A percentile compares a stretch with the other conserved stretches of the same genome.
Evolutionary conservation across 2,888 invertebrate genomes (phyloP).

Genomic region (Panzeria rudis): DNA sequence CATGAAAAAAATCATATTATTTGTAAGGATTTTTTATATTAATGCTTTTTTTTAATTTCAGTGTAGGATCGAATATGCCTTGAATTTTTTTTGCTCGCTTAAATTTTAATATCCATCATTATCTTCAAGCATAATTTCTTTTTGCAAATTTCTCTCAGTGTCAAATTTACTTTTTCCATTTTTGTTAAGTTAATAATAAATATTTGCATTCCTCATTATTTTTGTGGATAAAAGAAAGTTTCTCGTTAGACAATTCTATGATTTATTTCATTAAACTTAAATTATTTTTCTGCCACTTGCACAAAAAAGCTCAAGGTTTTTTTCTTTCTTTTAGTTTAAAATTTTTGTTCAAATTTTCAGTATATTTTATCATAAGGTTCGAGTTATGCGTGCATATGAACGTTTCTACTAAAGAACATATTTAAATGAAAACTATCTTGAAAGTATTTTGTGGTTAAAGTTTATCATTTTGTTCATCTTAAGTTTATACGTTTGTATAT

Average conservation of each 20-base stretch:
- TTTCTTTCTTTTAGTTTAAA: neutral
- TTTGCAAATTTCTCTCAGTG: constrained; percentile 35
- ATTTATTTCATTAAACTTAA: constrained; percentile 71
- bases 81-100: too few relatives aligned
- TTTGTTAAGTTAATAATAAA: constrained; percentile 25
- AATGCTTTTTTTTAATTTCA: too few relatives aligned
- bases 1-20: too few relatives aligned
- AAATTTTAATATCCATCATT: too few relatives aligned
- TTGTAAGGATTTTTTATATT: too few relatives aligned
- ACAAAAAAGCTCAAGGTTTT: constrained; percentile 41
- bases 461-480: constrained; percentile 23
- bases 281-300: constrained; percentile 68
- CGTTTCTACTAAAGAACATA: neutral
- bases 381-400: constrained; percentile 19
- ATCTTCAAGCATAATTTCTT: neutral
- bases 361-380: constrained; percentile 23
- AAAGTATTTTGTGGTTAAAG: constrained; percentile 15
- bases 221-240: constrained; percentile 48
- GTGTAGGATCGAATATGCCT: too few relatives aligned
- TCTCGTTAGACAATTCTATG: constrained; percentile 50
- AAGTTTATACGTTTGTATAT: neutral
- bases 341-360: constrained; percentile 36
- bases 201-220: constrained; percentile 64
- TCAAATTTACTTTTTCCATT: neutral
- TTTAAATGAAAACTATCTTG: constrained; percentile 2